Percentiles rank a stretch among this genome's conserved stretches.
These are phyloP conservation scores for Chironomus riparius DNA, from an alignment of 2,888 invertebrate genomes.

Conservation along the genomic window DNA sequence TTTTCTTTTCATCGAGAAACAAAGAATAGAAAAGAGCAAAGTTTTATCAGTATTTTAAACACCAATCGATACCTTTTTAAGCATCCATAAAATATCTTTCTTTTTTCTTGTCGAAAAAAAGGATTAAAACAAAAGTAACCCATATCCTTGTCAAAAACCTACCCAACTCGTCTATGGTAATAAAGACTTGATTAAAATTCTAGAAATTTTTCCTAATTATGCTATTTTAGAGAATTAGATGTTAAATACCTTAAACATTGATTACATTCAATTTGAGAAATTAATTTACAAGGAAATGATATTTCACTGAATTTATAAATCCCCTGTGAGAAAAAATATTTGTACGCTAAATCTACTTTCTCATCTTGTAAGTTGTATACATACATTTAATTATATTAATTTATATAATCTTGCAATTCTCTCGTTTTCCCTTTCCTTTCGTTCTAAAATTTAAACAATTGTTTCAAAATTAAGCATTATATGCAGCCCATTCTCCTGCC, in stretches of 20 bases:
- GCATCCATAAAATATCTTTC: background rate
- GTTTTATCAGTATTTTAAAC: background rate
- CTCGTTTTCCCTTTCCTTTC: too few species aligned
- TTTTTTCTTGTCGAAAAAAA: background rate
- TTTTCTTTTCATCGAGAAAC: background rate
- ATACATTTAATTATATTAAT: background rate
- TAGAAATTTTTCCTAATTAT: background rate
- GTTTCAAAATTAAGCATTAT: background rate
- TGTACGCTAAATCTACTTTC: too few species aligned
- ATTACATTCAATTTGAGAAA: too few species aligned
- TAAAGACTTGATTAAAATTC: background rate
- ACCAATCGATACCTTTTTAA: background rate
- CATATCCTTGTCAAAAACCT: background rate
- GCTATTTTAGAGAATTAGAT: too few species aligned
- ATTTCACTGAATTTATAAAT: too few species aligned
- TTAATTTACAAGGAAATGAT: too few species aligned
- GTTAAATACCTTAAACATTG: too few species aligned
- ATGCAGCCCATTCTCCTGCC: background rate
- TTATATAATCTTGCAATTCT: too few species aligned
- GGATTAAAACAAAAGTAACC: background rate
- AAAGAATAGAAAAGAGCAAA: background rate
- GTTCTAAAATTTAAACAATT: background rate
- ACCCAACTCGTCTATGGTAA: background rate
- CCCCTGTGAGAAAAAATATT: too few species aligned
- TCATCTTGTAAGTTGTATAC: too few species aligned